These are phyloP conservation scores for Rhegmatorhina hoffmannsi DNA, from an alignment of 2,113 vertebrate species.

Conservation along the genomic window DNA sequence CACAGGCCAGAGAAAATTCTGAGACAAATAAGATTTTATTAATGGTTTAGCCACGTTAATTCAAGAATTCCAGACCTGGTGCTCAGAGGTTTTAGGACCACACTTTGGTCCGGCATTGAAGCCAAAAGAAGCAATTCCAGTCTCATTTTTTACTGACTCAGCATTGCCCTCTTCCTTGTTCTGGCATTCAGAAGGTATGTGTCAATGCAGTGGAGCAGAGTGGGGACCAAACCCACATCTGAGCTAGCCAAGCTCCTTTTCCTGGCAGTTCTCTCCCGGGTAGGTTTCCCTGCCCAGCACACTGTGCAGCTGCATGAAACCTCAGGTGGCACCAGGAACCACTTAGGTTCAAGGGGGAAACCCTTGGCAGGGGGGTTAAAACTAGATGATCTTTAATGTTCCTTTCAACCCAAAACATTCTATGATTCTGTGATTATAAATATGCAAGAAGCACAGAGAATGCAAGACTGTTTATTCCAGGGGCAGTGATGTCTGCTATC, in stretches of 20 bases:
- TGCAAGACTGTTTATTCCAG: not conserved
- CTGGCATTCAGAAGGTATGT: not conserved
- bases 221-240: accelerated
- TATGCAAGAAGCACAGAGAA: not conserved
- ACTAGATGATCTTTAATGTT: not conserved
- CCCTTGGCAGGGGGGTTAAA: not conserved
- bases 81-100: not conserved
- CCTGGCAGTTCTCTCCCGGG: not conserved
- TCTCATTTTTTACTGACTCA: not conserved
- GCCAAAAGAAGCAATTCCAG: not conserved
- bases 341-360: not conserved
- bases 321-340: not conserved
- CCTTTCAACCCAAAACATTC: not conserved
- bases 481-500: not conserved
- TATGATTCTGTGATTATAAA: not conserved
- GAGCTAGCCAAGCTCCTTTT: not conserved
- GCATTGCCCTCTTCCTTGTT: not conserved
- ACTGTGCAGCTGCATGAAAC: not conserved
- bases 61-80: constrained; percentile 6
- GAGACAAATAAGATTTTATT: constrained; percentile 2
- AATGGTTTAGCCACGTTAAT: not conserved
- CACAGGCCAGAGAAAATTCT: not conserved
- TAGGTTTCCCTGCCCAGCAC: accelerated
- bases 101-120: not conserved
- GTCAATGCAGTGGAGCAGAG: not conserved